Conservation (phyloP, 2,888 invertebrate species). For the Enchytraeus crypticus region DNA sequence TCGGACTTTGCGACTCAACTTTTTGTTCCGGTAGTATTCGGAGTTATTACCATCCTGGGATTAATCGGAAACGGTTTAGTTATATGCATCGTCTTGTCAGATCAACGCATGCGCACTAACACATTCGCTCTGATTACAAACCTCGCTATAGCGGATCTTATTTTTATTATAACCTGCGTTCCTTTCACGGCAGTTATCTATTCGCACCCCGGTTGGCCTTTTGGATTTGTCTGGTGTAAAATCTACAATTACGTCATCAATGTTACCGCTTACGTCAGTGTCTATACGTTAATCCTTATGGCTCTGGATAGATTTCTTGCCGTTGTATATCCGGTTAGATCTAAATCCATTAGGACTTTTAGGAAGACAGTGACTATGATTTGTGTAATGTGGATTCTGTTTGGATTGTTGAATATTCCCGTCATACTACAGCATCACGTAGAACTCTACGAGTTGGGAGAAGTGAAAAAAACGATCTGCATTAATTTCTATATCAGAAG, state of each 20-base stretch:
- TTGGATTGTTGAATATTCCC: background rate
- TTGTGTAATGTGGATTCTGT: background rate
- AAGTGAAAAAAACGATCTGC: too few relatives aligned
- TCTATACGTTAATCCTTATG: slow-evolving; percentile 87
- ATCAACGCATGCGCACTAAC: slow-evolving; percentile 64
- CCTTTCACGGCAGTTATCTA: slow-evolving; percentile 72
- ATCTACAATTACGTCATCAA: slow-evolving; percentile 82
- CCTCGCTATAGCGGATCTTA: slow-evolving; percentile 76
- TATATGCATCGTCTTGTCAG: slow-evolving; percentile 77
- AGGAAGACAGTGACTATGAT: background rate
- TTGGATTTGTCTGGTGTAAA: slow-evolving; percentile 49
- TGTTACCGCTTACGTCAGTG: slow-evolving; percentile 84
- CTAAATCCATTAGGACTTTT: slow-evolving; percentile 49
- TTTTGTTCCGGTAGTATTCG: slow-evolving; percentile 61
- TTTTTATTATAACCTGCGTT: slow-evolving; percentile 84
- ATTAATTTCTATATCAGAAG: too few relatives aligned
- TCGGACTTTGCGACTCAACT: too few relatives aligned
- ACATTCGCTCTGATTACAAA: slow-evolving; percentile 85
- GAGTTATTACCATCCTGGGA: slow-evolving; percentile 74
- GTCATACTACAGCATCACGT: background rate
- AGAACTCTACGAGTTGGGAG: background rate
- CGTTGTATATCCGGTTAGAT: slow-evolving; percentile 82
- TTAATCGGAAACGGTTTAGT: slow-evolving; percentile 79
- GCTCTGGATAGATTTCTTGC: slow-evolving; percentile 81
- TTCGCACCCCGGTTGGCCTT: background rate